Base-by-base conservation (phyloP, 1,140 invertebrate genomes). In the Batillaria attramentaria region DNA sequence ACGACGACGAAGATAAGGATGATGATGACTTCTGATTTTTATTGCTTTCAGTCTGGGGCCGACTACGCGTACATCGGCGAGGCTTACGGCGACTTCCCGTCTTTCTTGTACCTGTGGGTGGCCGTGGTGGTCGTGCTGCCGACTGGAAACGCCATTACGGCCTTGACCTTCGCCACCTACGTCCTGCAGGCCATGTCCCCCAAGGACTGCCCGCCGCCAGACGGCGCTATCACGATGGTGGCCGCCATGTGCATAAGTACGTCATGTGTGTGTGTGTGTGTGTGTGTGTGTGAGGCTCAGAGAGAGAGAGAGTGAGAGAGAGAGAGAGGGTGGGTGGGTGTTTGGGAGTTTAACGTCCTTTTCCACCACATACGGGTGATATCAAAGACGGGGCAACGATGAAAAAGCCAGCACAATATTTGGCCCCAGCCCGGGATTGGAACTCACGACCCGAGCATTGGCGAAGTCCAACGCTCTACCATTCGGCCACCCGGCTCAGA, bases 51-150 rank as follows among this genome's bases (percentile, higher is more conserved):
- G 69, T 98, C 96, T 20, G 98, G 98, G 4, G 98, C 98, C 2
- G 98, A 99, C 92, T 99, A 99, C 91, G 96, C 97, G 0, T 99
- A 99, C 88, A 97, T 99, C 54, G 94, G 94, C 62, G 95, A 97
- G 88, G 95, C 96, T 0, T 98, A 92, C 96, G 98, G 41, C 0
- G 93, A 95, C 4, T 90, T 99, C 28, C 96, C 96, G 0, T 95
- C 97, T 0, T 99, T 99, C 91, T 92, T 99, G 0, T 99, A 98
- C 87, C 93, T 99, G 2, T 99, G 98, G 98, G 97, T 97, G 37
- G 88, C 90, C 13, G 80, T 92, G 16, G 84, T 92, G 16, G 90
- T 92, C 35, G 90, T 93, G 31, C 93, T 93, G 77, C 97, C 98
- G 13, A 97, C 97, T 13, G 97, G 97, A 43, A 99, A 98, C 92